Evolutionary conservation across 2,113 vertebrate genomes (phyloP).

Genomic region (Halcyon malimbica): DNA sequence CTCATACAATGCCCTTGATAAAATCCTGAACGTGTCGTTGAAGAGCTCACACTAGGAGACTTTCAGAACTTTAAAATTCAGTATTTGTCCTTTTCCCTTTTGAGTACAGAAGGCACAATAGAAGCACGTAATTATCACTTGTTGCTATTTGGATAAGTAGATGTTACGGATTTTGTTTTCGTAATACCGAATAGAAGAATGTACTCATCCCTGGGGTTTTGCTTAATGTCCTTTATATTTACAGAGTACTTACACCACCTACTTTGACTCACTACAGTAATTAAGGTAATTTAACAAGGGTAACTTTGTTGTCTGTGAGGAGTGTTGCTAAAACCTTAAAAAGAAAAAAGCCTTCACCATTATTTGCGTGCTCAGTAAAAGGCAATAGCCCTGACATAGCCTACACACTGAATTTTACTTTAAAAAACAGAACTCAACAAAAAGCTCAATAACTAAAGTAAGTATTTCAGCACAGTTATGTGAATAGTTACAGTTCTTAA

Average conservation of each 20-base stretch:
- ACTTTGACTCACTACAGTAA: background rate
- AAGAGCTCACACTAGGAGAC: background rate
- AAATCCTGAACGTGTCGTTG: background rate
- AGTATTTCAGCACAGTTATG: background rate
- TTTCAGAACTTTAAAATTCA: background rate
- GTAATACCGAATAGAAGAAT: background rate
- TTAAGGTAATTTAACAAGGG: background rate
- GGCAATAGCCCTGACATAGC: background rate
- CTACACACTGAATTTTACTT: background rate
- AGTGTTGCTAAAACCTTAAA: background rate
- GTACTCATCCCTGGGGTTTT: background rate
- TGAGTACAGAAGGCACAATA: background rate
- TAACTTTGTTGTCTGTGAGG: background rate
- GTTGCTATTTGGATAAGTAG: background rate
- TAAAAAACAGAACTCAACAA: background rate
- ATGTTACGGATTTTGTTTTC: background rate
- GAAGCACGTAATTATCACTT: background rate
- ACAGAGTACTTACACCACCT: background rate
- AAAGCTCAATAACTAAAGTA: background rate
- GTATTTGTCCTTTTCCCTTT: background rate
- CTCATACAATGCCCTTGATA: background rate
- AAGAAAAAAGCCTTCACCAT: fast-evolving
- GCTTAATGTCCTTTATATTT: background rate
- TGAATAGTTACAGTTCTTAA: background rate
- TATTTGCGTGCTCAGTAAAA: background rate